A percentile compares a stretch with the other conserved stretches of the same genome.
Conservation (phyloP, 2,797 vertebrate genomes). For the Notoglanidium macrostoma region DNA sequence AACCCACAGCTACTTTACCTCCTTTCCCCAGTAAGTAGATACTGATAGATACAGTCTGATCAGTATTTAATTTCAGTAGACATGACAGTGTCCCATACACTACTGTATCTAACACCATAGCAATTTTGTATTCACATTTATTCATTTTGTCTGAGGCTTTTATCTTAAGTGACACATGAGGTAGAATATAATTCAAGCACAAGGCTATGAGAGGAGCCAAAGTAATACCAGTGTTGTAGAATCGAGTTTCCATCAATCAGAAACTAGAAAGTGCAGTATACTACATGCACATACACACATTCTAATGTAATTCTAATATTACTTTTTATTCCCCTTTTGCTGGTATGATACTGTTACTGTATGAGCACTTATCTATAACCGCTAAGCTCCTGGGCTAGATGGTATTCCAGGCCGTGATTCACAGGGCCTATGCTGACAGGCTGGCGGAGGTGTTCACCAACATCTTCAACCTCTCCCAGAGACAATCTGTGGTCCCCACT, state of each 20-base stretch:
- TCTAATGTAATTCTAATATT: background rate
- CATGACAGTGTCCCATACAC: too few species aligned
- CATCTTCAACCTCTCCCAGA: too few species aligned
- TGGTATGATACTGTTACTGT: background rate
- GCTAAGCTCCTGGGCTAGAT: background rate
- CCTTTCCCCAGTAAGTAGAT: background rate
- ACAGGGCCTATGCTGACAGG: too few species aligned
- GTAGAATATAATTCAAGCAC: background rate
- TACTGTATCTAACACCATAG: background rate
- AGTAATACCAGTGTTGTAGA: background rate
- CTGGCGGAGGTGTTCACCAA: too few species aligned
- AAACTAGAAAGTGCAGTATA: background rate
- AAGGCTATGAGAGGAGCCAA: background rate
- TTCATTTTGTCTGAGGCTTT: conserved; percentile 6
- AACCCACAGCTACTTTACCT: background rate
- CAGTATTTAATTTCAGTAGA: background rate
- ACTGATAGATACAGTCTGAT: background rate
- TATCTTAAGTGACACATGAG: background rate
- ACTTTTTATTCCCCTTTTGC: background rate
- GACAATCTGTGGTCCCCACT: too few species aligned
- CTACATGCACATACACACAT: background rate
- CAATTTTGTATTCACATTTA: background rate
- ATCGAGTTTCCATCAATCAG: conserved; percentile 3
- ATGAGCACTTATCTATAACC: background rate
- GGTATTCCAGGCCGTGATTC: too few species aligned